These are phyloP conservation scores for Serranus cabrilla DNA, from an alignment of 2,797 vertebrate genomes.

Conservation along the genomic window DNA sequence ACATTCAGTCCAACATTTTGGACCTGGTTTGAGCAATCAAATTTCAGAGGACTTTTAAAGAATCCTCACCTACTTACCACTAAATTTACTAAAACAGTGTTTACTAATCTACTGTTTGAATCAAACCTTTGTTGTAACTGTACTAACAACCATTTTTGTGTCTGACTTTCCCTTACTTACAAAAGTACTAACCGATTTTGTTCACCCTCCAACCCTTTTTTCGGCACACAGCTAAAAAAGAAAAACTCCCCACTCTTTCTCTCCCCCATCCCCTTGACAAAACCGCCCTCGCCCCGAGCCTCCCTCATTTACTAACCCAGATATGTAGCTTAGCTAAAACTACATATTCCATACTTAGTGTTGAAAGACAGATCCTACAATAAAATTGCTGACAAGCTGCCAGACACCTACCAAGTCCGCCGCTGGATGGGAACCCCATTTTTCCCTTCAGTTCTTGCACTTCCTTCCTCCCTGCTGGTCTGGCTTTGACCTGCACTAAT, in stretches of 20 bases:
- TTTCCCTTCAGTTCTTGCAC: constrained; percentile 20
- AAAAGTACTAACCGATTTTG: constrained; percentile 89
- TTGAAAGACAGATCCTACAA: constrained; percentile 10
- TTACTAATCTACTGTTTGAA: constrained; percentile 87
- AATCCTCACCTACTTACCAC: constrained; percentile 72
- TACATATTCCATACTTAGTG: constrained; percentile 6
- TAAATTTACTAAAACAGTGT: constrained; percentile 85
- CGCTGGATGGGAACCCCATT: constrained; percentile 13
- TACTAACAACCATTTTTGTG: constrained; percentile 94
- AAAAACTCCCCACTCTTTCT: constrained; percentile 5
- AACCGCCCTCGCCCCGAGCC: constrained; percentile 17
- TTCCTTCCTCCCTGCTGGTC: constrained; percentile 1
- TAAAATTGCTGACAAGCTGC: constrained; percentile 72
- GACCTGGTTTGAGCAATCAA: constrained; percentile 84
- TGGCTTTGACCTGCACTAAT: constrained; percentile 6
- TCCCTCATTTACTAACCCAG: constrained; percentile 53
- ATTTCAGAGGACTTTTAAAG: constrained; percentile 84
- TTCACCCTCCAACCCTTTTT: constrained; percentile 81
- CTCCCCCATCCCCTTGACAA: constrained; percentile 31
- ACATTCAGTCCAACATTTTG: constrained; percentile 76
- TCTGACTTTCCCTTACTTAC: constrained; percentile 90
- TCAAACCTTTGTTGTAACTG: constrained; percentile 89
- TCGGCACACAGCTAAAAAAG: constrained; percentile 32
- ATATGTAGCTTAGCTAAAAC: constrained; percentile 22
- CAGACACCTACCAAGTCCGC: constrained; percentile 81